phyloP scores from a whole-genome alignment of 2,888 invertebrate genomes.

The Hetaerina titia region DNA sequence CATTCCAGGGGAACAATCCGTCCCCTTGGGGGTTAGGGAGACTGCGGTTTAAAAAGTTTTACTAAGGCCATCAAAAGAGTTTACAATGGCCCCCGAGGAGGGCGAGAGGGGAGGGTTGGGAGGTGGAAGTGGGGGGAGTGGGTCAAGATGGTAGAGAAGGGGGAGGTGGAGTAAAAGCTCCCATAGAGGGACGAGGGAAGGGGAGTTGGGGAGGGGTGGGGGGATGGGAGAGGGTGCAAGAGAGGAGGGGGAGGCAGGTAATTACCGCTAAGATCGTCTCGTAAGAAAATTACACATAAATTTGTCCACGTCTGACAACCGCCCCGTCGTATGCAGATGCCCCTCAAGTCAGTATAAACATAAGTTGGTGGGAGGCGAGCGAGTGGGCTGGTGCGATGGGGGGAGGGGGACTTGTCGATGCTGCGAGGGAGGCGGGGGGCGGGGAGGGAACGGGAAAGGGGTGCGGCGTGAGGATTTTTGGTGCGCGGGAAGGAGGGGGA shows the following conservation, averaged over 20 bases:
- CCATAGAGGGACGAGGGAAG: not conserved
- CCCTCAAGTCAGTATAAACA: slow-evolving; percentile 26
- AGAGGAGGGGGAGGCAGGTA: not conserved
- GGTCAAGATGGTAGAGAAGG: not conserved
- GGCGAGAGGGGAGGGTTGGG: not conserved
- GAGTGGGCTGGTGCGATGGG: not conserved
- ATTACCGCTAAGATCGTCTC: slow-evolving; percentile 41
- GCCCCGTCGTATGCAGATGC: slow-evolving; percentile 42
- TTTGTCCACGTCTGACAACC: slow-evolving; percentile 43
- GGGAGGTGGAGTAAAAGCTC: not conserved
- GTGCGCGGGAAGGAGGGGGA: not conserved
- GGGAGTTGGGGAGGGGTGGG: not conserved
- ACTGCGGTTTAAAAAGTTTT: slow-evolving; percentile 55
- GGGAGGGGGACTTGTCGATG: not conserved
- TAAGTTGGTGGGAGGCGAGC: not conserved
- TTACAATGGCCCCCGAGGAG: slow-evolving; percentile 55
- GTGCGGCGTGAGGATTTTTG: not conserved
- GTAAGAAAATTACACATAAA: slow-evolving; percentile 61
- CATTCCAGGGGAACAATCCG: slow-evolving; percentile 46
- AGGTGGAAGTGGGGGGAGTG: not conserved
- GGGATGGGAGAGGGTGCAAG: not conserved
- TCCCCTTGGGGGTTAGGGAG: slow-evolving; percentile 29
- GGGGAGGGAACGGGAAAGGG: not conserved
- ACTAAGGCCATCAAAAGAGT: slow-evolving; percentile 57
- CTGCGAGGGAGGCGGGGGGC: not conserved